Conservation (phyloP, 1,140 invertebrate species). For the Lordiphosa stackelbergi region DNA sequence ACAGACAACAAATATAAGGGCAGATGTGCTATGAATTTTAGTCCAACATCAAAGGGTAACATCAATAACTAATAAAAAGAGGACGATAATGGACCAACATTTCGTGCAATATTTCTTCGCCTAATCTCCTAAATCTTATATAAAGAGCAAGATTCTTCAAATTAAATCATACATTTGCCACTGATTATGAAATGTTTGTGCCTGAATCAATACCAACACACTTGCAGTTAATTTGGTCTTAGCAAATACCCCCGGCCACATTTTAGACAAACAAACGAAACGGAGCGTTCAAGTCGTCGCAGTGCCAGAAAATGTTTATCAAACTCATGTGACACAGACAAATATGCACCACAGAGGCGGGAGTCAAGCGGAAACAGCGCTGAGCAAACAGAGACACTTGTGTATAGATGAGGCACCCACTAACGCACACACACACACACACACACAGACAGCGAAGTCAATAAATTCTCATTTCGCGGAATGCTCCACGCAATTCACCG, state of each 20-base stretch:
- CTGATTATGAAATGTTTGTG: constrained; percentile 26
- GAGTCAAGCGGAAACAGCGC: constrained; percentile 30
- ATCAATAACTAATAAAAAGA: too few relatives aligned
- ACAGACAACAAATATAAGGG: background rate
- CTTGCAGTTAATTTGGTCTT: constrained; percentile 13
- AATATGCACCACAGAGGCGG: constrained; percentile 31
- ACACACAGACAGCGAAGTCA: constrained; percentile 43
- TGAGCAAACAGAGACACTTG: constrained; percentile 44
- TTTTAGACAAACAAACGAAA: constrained; percentile 68
- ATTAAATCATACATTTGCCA: too few relatives aligned
- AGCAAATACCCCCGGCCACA: constrained; percentile 27
- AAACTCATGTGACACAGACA: constrained; percentile 52
- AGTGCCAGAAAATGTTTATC: constrained; percentile 48
- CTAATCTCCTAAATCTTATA: too few relatives aligned
- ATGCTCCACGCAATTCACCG: constrained; percentile 62
- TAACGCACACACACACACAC: constrained; percentile 2
- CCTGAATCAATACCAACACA: constrained; percentile 4
- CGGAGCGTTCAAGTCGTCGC: constrained; percentile 46
- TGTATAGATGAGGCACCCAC: constrained; percentile 30
- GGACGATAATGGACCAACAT: too few relatives aligned
- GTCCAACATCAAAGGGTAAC: too few relatives aligned
- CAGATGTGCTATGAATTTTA: too few relatives aligned
- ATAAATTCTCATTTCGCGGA: constrained; percentile 69
- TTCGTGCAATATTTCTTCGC: too few relatives aligned
- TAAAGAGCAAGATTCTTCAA: too few relatives aligned